phyloP scores from a whole-genome alignment of 2,888 invertebrate species.

The Phragmatobia fuliginosa region DNA sequence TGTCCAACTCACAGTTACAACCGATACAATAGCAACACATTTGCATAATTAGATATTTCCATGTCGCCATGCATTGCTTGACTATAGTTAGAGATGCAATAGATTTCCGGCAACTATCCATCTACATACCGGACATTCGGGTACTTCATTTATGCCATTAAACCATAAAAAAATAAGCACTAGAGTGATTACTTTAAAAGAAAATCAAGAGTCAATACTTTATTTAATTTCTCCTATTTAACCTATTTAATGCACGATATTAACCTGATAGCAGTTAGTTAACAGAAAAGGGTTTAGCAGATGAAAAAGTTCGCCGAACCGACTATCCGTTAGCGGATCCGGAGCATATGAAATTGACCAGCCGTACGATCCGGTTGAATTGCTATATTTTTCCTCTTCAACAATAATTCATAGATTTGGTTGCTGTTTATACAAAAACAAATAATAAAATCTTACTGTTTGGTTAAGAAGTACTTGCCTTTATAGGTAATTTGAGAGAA shows the following conservation, averaged over 20 bases:
- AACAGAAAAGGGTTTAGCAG: neutral
- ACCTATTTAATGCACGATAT: no score
- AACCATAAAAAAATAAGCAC: neutral
- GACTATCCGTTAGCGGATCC: neutral
- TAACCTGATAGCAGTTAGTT: neutral
- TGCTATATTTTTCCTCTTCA: neutral
- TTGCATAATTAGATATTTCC: slow-evolving; percentile 63
- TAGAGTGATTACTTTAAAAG: neutral
- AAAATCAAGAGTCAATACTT: neutral
- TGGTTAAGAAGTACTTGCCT: slow-evolving; percentile 8
- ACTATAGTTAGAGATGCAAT: slow-evolving; percentile 10
- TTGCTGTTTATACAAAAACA: slow-evolving; percentile 20
- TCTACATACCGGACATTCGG: neutral
- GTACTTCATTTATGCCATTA: neutral
- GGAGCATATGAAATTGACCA: neutral
- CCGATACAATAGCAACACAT: slow-evolving; percentile 58
- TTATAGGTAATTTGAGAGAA: neutral
- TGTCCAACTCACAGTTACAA: slow-evolving; percentile 49
- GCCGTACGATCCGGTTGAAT: neutral
- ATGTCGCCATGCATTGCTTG: slow-evolving; percentile 51
- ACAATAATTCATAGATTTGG: slow-evolving; percentile 37
- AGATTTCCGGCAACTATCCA: neutral
- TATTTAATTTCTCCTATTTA: neutral
- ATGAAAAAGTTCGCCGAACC: neutral
- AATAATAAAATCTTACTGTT: slow-evolving; percentile 8